Evolutionary conservation across 1,140 invertebrate genomes (phyloP).

Genomic region (Drosophila hydei): DNA sequence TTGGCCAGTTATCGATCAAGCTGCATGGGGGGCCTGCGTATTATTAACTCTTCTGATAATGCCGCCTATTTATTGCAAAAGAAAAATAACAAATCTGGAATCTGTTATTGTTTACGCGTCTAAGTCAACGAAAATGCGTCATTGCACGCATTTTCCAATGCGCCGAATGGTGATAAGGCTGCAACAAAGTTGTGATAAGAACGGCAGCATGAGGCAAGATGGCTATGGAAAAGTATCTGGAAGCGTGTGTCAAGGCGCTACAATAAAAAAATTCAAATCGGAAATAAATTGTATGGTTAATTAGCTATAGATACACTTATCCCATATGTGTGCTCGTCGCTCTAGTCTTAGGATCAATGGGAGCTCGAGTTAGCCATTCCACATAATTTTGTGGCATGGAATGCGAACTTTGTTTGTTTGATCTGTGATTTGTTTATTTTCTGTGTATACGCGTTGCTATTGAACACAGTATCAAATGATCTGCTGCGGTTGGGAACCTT

Average conservation of each 20-base stretch:
- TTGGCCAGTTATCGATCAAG: constrained; percentile 45
- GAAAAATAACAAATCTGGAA: constrained; percentile 58
- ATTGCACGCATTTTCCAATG: constrained; percentile 72
- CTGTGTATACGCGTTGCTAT: constrained; percentile 7
- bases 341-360: neutral
- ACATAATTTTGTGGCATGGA: neutral
- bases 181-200: constrained; percentile 39
- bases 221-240: constrained; percentile 2
- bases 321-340: too few relatives aligned
- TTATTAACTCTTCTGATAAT: constrained; percentile 45
- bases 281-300: neutral
- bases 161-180: constrained; percentile 10
- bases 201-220: neutral
- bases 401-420: constrained; percentile 2
- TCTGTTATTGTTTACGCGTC: constrained; percentile 76
- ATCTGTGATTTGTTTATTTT: constrained; percentile 19
- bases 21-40: constrained; percentile 51
- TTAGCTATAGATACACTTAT: too few relatives aligned
- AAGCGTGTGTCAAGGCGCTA: neutral
- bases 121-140: constrained; percentile 64
- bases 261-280: too few relatives aligned
- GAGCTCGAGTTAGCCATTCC: too few relatives aligned
- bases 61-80: constrained; percentile 58
- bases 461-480: constrained; percentile 33
- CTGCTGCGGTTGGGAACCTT: constrained; percentile 41